Percentiles rank a stretch among this genome's conserved stretches.
phyloP scores from a whole-genome alignment of 1,140 invertebrate genomes.

The Solenopsis invicta region DNA sequence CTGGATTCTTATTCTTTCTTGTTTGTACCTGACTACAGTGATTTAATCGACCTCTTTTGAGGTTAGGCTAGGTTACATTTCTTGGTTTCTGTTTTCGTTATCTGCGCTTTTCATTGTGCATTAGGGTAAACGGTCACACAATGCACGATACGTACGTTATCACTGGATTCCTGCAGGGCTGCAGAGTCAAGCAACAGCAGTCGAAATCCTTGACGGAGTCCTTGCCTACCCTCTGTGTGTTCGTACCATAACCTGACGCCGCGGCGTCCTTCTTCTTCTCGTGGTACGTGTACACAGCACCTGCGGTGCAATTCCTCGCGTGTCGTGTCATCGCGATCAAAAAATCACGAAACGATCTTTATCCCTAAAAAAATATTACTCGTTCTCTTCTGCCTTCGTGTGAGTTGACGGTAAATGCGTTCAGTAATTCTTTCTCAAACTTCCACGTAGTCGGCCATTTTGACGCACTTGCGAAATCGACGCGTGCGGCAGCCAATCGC shows the following conservation, averaged over 20 bases:
- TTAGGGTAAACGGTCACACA: not conserved
- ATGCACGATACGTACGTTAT: constrained; percentile 89
- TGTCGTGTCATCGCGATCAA: constrained; percentile 94
- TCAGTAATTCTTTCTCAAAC: not conserved
- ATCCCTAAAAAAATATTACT: not conserved
- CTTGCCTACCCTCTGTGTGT: constrained; percentile 95
- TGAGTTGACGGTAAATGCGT: not conserved
- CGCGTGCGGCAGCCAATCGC: too few species aligned
- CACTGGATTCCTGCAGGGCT: constrained; percentile 97
- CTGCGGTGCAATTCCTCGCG: constrained; percentile 98
- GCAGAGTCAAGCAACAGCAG: constrained; percentile 98
- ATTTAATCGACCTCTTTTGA: too few species aligned
- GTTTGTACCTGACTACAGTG: too few species aligned
- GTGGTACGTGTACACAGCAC: constrained; percentile 99
- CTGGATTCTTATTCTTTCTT: too few species aligned
- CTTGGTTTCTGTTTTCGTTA: too few species aligned
- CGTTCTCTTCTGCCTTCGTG: not conserved
- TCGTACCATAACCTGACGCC: constrained; percentile 96
- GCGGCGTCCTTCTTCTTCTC: constrained; percentile 98
- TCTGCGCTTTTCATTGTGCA: too few species aligned
- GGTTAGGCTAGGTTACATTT: too few species aligned
- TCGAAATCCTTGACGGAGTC: constrained; percentile 99
- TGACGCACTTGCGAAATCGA: too few species aligned
- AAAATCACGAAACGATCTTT: not conserved
- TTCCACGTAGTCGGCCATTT: too few species aligned